phyloP scores from a whole-genome alignment of 2,888 invertebrate genomes.

The Pardosa pseudoannulata region DNA sequence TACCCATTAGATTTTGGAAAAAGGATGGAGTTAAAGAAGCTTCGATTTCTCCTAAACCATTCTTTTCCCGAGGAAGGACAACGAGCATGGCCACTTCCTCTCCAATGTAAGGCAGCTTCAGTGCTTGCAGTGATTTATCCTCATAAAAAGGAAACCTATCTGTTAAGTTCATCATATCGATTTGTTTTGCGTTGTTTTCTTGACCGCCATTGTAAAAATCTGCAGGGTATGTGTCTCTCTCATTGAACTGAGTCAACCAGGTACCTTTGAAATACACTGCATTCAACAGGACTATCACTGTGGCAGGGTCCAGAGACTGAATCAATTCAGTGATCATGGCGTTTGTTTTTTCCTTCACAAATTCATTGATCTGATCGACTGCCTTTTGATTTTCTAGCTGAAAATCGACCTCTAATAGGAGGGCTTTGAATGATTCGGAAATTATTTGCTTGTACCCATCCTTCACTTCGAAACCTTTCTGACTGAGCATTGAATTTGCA shows the following conservation, averaged over 20 bases:
- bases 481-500: constrained; percentile 21
- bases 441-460: constrained; percentile 16
- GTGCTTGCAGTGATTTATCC: constrained; percentile 18
- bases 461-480: constrained; percentile 5
- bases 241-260: constrained; percentile 77
- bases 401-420: constrained; percentile 33
- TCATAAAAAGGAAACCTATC: constrained; percentile 74
- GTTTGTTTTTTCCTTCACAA: constrained; percentile 35
- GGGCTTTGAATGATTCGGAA: constrained; percentile 36
- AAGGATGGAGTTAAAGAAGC: constrained; percentile 1
- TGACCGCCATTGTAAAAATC: constrained; percentile 28
- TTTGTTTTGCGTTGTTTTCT: constrained; percentile 59
- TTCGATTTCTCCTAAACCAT: constrained; percentile 13
- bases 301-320: constrained; percentile 54
- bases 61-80: constrained; percentile 3
- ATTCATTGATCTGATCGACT: constrained; percentile 34
- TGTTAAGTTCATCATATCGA: constrained; percentile 77
- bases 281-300: constrained; percentile 78
- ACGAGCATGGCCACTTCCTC: constrained; percentile 40
- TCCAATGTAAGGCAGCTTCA: constrained; percentile 64
- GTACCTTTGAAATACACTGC: constrained; percentile 79
- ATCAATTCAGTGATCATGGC: constrained; percentile 29
- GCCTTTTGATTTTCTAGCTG: constrained; percentile 15
- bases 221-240: constrained; percentile 74
- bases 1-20: constrained; percentile 1